These are phyloP conservation scores for Bombylius major DNA, from an alignment of 2,888 invertebrate species.

Conservation along the genomic window DNA sequence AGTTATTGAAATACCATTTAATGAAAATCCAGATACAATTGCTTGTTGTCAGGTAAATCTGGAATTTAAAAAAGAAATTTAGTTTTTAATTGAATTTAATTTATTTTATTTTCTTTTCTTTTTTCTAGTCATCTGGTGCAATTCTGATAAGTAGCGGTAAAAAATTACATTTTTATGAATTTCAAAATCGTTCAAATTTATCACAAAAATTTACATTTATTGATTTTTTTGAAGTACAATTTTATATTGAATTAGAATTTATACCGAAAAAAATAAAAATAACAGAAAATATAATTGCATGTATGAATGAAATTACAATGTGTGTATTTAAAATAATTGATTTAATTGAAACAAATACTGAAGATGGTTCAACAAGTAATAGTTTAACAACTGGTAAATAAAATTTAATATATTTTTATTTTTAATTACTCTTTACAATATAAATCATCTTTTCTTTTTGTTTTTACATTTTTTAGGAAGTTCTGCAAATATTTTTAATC, in stretches of 20 bases:
- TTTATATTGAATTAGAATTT: constrained; percentile 52
- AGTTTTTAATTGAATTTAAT: background rate
- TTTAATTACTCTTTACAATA: background rate
- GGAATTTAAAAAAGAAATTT: constrained; percentile 18
- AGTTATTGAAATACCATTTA: constrained; percentile 60
- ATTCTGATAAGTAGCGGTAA: constrained; percentile 3
- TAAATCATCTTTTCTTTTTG: background rate
- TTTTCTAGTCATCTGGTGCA: constrained; percentile 8
- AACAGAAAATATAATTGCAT: constrained; percentile 55
- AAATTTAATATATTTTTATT: background rate
- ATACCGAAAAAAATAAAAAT: constrained; percentile 45
- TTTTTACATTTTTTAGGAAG: constrained; percentile 1
- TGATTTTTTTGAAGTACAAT: constrained; percentile 54
- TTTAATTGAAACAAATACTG: constrained; percentile 17
- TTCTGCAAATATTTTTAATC: background rate
- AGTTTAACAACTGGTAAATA: constrained; percentile 7
- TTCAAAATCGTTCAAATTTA: constrained; percentile 52
- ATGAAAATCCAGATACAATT: constrained; percentile 43
- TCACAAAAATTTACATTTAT: constrained; percentile 53
- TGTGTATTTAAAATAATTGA: constrained; percentile 47
- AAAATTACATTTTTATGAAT: constrained; percentile 42
- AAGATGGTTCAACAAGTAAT: constrained; percentile 11
- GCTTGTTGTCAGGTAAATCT: constrained; percentile 46
- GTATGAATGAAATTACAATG: constrained; percentile 46
- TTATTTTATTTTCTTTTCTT: background rate